Base-by-base conservation (phyloP, 1,140 invertebrate genomes). In the Papilio polytes region DNA sequence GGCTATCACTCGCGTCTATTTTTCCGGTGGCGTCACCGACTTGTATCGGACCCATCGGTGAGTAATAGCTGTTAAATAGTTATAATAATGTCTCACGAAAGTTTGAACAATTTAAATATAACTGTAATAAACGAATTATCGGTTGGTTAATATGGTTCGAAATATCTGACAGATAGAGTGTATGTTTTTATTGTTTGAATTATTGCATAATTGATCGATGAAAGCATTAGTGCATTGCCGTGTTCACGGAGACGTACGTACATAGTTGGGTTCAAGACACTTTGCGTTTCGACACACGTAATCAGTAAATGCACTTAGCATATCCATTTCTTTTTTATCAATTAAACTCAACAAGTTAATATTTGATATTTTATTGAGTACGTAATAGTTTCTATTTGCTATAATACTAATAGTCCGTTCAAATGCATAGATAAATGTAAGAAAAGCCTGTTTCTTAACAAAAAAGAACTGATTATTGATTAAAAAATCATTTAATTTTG, bases 211-310 rank as follows among this genome's bases (percentile, higher is more conserved):
- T 66, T 66, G 77, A 78, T 22, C 41, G 56, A 41, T 46, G 22
- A 78, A 41, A 20, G 77, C 36, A 66, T 78, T 78, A 78, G 77
- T 78, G 77, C 77, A 78, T 78, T 78, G 10, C 77, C 44, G 56
- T 78, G 77, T 78, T 66, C 77, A 78, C 20, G n/a, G 36, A n/a
- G 3, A 26, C 20, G 12, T 12, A 26, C 53, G 41, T 59, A 26
- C 53, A 20, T 59, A 44, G 15, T 78, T 26, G 44, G 46, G 31
- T 66, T 78, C 56, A 44, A 78, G 59, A 41, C 56, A 63, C 77
- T 78, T 66, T 66, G 77, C 77, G 66, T 78, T 78, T 78, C n/a
- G 36, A 59, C 59, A 78, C 20, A 78, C 53, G n/a, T 78, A 44
- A 78, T 78, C 56, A 31, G 63, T 70, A 15, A 70, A 70, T 70